Conservation (phyloP, 1,140 invertebrate species). For the Orius laevigatus region DNA sequence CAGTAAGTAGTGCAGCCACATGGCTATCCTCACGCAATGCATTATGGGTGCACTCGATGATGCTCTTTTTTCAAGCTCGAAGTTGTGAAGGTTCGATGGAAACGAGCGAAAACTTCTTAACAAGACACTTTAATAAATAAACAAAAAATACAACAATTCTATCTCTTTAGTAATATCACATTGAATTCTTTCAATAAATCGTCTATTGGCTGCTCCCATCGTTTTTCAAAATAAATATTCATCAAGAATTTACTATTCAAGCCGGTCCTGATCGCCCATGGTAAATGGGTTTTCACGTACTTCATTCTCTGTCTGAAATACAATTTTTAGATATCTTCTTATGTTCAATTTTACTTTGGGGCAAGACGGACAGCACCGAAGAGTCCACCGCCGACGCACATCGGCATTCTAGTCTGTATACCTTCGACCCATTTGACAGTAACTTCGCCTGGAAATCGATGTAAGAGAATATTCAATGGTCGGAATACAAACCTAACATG, state of each 20-base stretch:
- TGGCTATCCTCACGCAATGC: too few relatives aligned
- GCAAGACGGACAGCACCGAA: conserved; percentile 68
- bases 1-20: too few relatives aligned
- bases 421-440: conserved; percentile 96
- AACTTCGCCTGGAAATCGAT: conserved; percentile 45
- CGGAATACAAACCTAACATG: conserved; percentile 65
- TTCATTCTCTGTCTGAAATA: conserved; percentile 50
- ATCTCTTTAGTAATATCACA: too few relatives aligned
- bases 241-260: conserved; percentile 56
- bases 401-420: conserved; percentile 74
- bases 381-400: conserved; percentile 74
- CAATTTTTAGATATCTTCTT: too few relatives aligned
- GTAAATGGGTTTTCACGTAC: conserved; percentile 63
- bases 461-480: too few relatives aligned
- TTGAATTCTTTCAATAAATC: conserved; percentile 67
- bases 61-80: too few relatives aligned
- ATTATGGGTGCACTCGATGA: too few relatives aligned
- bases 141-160: too few relatives aligned
- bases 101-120: too few relatives aligned
- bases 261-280: conserved; percentile 77
- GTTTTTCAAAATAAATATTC: conserved; percentile 80
- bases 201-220: conserved; percentile 74
- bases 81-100: too few relatives aligned
- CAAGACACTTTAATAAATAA: too few relatives aligned
- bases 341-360: conserved; percentile 56